Base-by-base conservation (phyloP, 1,140 invertebrate genomes). In the Sminthurinus signatus region DNA sequence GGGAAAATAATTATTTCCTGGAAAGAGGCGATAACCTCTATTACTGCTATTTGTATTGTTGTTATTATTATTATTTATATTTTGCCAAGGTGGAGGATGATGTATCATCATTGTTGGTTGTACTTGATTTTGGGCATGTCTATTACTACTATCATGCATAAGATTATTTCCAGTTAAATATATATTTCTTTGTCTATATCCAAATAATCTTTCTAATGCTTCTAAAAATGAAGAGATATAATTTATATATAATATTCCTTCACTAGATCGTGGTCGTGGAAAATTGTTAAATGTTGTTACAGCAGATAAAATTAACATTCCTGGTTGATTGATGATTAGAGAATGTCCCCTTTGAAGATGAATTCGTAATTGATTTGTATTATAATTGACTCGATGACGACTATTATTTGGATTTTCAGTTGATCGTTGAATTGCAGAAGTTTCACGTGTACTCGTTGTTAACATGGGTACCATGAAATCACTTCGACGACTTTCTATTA, bases 201-300 rank as follows among this genome's bases (percentile, higher is more conserved):
- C 64, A 44, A 70, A 64, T 2, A 62, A 2, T 51, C 68, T 25
- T 27, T 71, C 65, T 27, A 71, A 46, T 4, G 65, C 59, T 43
- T 68, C 65, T 1, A 71, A 31, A 21, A 71, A 61, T 17, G 65
- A 65, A 23, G 56, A 44, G 14, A 71, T 23, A 39, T 65, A 60
- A 25, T 65, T 62, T 15, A 71, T 43, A 39, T 59, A 71, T 5
- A 71, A 27, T 21, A 48, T 39, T n/a, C 65, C 69, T 39, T 51
- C 23, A 19, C 29, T 39, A 8, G 65, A 31, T 43, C 69, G 3
- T 28, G 69, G 69, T 23, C 65, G 19, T 0, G 51, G 46, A 19
- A 64, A 68, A 28, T 62, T 51, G 0, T 32, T 62, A 15, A 65
- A 29, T 5, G 61, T 65, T 0, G 59, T 65, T 0, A 71, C 56